Evolutionary conservation across 2,113 vertebrate species (phyloP).

Genomic region (Clarias magur): DNA sequence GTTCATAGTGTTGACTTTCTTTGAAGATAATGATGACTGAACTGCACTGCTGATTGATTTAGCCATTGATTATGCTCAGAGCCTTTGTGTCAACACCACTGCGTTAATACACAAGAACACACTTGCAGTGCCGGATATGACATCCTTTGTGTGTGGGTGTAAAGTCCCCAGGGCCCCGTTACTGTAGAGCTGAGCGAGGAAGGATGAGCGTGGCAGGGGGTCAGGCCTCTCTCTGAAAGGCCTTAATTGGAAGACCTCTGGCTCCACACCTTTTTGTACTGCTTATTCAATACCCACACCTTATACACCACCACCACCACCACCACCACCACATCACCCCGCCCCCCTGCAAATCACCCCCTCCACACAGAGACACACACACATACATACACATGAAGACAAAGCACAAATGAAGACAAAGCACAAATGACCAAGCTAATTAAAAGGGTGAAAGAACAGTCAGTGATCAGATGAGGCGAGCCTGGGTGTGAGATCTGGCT

Average conservation of each 20-base stretch:
- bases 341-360: too few relatives aligned
- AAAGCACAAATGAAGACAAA: constrained; percentile 7
- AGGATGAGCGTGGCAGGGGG: constrained; percentile 51
- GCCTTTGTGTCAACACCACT: constrained; percentile 45
- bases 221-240: constrained; percentile 41
- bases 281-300: constrained; percentile 36
- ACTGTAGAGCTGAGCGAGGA: constrained; percentile 68
- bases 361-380: constrained; percentile 7
- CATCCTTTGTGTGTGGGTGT: constrained; percentile 54
- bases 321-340: neutral
- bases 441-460: constrained; percentile 36
- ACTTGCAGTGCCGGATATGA: constrained; percentile 33
- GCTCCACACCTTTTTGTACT: constrained; percentile 45
- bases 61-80: constrained; percentile 44
- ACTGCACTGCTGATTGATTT: constrained; percentile 49
- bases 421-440: constrained; percentile 45
- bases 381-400: neutral
- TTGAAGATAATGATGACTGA: constrained; percentile 40
- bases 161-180: constrained; percentile 70
- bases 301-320: neutral
- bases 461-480: constrained; percentile 1
- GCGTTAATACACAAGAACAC: constrained; percentile 41
- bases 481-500: constrained; percentile 11
- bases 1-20: constrained; percentile 26
- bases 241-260: constrained; percentile 53